Base-by-base conservation (phyloP, 2,113 vertebrate genomes). In the Rousettus leschenaultii region DNA sequence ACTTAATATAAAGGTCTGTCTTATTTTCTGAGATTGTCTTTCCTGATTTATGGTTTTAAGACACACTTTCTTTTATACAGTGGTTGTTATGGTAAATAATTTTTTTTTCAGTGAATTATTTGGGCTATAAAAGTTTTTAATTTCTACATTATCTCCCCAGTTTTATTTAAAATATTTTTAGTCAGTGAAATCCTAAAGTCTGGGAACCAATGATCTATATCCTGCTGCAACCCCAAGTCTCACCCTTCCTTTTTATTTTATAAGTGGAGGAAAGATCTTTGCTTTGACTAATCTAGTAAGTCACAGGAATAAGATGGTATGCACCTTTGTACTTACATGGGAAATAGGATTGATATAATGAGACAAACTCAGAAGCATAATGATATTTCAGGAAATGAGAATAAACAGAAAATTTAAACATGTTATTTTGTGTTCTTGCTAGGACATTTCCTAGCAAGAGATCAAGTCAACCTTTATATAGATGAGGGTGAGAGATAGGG, bases 401-500 rank as follows among this genome's bases (percentile, higher is more conserved):
- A 83, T 86, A 78, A 96, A 66, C 79, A 68, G 61, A 66, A 28
- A 53, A 82, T 57, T 92, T 87, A 86, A 48, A 19, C 10, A 24
- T 5, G 40, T 5, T 45, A 30, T 21, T 93, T 93, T 30, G 8
- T 0, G 0, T 61, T 51, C n/a, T 92, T 80, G 22, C 77, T 71
- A 12, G 51, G 85, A 19, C 8, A 48, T 78, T 70, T 68, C 22
- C 71, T 89, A 65, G 33, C 66, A 65, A 66, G 33, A 73, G 75
- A 92, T 71, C 13, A n/a, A 94, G 68, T 91, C 65, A 92, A 33
- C 66, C 51, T 88, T 53, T 53, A 13, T 70, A 84, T 53, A 96
- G 86, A 79, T 73, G 86, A 89, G 88, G 79, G 89, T 90, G 89
- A 97, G 51, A 97, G 87, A 48, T 61, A 55, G 95, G 83, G 89